These are phyloP conservation scores for Actinia tenebrosa DNA, from an alignment of 64 coral and sea anemone species.

Conservation along the genomic window DNA sequence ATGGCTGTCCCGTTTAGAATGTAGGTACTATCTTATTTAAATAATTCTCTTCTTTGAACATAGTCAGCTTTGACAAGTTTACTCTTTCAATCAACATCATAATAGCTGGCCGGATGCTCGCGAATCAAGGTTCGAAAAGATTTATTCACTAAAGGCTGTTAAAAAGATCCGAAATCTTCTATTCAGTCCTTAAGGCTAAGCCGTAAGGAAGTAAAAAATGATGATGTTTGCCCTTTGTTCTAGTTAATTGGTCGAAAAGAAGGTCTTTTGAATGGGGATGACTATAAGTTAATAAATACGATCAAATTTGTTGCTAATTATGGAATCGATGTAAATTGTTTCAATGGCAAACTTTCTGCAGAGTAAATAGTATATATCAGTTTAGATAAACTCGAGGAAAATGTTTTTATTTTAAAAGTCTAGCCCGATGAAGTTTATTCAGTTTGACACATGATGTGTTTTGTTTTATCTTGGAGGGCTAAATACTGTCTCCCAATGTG, in stretches of 20 bases:
- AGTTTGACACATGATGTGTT: slow-evolving; percentile 1
- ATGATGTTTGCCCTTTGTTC: slow-evolving; percentile 12
- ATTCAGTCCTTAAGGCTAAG: slow-evolving; percentile 10
- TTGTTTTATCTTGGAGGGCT: slow-evolving; percentile 17
- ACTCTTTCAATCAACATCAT: slow-evolving; percentile 6
- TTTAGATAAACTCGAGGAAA: slow-evolving; percentile 10
- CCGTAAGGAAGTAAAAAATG: slow-evolving; percentile 1
- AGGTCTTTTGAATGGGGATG: background rate
- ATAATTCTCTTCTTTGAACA: background rate
- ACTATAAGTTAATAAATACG: slow-evolving; percentile 2
- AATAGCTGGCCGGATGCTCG: slow-evolving; percentile 15
- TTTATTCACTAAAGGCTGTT: slow-evolving; percentile 1
- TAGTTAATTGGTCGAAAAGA: background rate
- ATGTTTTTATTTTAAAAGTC: slow-evolving; percentile 1
- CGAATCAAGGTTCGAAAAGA: background rate
- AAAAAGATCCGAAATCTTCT: slow-evolving; percentile 25
- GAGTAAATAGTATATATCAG: background rate
- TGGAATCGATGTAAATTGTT: slow-evolving; percentile 2
- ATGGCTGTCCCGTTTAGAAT: slow-evolving; percentile 8
- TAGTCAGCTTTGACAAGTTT: slow-evolving; percentile 4
- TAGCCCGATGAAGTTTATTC: slow-evolving; percentile 19
- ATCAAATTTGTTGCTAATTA: slow-evolving; percentile 20
- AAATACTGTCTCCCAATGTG: background rate
- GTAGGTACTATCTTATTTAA: slow-evolving; percentile 9
- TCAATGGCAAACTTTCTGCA: background rate